Conservation (phyloP, 2,797 vertebrate species). For the Diplodus puntazzo region DNA sequence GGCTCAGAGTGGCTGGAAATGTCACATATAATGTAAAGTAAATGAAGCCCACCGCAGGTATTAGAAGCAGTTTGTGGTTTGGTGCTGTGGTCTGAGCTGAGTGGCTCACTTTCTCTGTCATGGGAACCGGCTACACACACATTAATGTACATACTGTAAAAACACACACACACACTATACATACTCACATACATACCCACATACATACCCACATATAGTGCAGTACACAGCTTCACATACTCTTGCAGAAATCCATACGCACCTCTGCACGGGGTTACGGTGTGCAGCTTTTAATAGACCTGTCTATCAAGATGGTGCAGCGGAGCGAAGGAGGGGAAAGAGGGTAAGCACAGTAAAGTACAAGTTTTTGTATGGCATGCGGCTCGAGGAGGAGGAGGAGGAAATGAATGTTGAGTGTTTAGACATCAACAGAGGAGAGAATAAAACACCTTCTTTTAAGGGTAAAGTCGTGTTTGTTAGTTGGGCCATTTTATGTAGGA, state of each 20-base stretch:
- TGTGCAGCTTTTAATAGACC: constrained; percentile 62
- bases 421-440: constrained; percentile 4
- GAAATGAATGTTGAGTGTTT: not conserved
- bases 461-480: not conserved
- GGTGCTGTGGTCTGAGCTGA: constrained; percentile 20
- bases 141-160: not conserved
- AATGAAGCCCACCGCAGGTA: constrained; percentile 35
- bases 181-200: not conserved
- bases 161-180: not conserved
- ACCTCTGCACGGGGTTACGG: constrained; percentile 13
- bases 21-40: constrained; percentile 47
- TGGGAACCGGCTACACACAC: constrained; percentile 11
- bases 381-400: not conserved
- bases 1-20: constrained; percentile 40
- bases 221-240: constrained; percentile 7
- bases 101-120: constrained; percentile 20
- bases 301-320: constrained; percentile 55
- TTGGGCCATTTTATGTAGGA: not conserved
- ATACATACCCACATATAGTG: constrained; percentile 1
- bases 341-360: not conserved
- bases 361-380: constrained; percentile 1
- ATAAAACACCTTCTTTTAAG: constrained; percentile 8
- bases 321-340: not conserved
- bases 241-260: constrained; percentile 20
- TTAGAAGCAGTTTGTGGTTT: constrained; percentile 36